Evolutionary conservation across 1,140 invertebrate species (phyloP).

Genomic region (Papilio glaucus): DNA sequence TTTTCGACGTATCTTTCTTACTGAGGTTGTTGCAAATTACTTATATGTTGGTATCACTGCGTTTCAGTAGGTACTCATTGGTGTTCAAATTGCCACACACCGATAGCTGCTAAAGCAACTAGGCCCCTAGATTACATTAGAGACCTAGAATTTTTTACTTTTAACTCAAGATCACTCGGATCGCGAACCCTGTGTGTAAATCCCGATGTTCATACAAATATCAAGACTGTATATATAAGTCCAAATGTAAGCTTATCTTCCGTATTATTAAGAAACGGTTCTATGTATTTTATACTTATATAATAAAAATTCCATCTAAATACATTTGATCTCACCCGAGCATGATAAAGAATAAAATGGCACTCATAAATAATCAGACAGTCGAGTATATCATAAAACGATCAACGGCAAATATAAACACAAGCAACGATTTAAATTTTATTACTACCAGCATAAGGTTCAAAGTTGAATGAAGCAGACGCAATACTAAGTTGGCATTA

Average conservation of each 20-base stretch:
- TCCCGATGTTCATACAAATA: no score
- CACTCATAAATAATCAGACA: conserved; percentile 33
- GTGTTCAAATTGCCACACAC: no score
- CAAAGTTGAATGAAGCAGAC: conserved; percentile 12
- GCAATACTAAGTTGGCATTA: conserved; percentile 29
- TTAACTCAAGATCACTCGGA: no score
- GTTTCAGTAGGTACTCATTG: no score
- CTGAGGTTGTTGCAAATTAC: no score
- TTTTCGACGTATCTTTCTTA: no score
- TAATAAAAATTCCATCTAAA: background rate
- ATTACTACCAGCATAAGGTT: conserved; percentile 19
- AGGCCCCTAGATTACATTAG: no score
- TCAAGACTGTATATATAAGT: no score
- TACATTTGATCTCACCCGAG: background rate
- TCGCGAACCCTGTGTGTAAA: no score
- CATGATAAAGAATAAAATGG: conserved; percentile 18
- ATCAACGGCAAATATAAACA: conserved; percentile 1
- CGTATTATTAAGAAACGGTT: background rate
- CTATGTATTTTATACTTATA: background rate
- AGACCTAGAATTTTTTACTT: no score
- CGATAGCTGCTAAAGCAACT: no score
- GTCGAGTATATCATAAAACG: conserved; percentile 32
- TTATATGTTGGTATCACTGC: no score
- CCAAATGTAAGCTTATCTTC: background rate
- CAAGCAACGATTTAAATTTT: background rate